Percentiles rank a stretch among this genome's conserved stretches.
Evolutionary conservation across 2,888 invertebrate genomes (phyloP).

Genomic region (Ceraclea dissimilis): DNA sequence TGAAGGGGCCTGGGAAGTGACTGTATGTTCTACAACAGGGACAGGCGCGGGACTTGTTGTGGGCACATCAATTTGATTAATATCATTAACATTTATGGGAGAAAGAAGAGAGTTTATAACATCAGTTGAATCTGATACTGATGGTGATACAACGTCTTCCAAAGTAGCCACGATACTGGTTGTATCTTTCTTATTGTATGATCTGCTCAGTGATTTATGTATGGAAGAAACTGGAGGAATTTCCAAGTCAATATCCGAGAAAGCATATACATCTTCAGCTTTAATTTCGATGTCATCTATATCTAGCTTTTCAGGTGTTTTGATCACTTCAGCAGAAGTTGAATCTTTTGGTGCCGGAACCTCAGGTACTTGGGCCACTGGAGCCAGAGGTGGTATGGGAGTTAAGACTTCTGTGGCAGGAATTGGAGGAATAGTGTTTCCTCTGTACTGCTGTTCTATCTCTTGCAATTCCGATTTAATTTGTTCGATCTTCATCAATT

Average conservation of each 20-base stretch:
- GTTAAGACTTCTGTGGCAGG: constrained; percentile 8
- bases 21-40: background rate
- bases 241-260: constrained; percentile 42
- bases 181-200: constrained; percentile 20
- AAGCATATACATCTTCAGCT: constrained; percentile 46
- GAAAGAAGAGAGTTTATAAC: constrained; percentile 20
- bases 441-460: constrained; percentile 42
- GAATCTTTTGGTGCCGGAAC: constrained; percentile 27
- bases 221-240: constrained; percentile 41
- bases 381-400: constrained; percentile 13
- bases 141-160: constrained; percentile 18
- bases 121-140: constrained; percentile 11
- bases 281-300: constrained; percentile 48
- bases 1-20: background rate
- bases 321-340: constrained; percentile 21
- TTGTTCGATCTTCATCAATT: constrained; percentile 35
- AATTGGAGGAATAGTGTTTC: constrained; percentile 26
- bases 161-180: constrained; percentile 8
- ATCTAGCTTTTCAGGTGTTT: constrained; percentile 32
- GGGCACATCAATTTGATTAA: background rate
- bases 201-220: constrained; percentile 31
- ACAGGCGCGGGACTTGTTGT: background rate
- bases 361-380: constrained; percentile 29
- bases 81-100: constrained; percentile 12
- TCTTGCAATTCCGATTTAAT: constrained; percentile 35